Conservation (phyloP, 2,113 vertebrate species). For the Ranitomeya imitator region DNA sequence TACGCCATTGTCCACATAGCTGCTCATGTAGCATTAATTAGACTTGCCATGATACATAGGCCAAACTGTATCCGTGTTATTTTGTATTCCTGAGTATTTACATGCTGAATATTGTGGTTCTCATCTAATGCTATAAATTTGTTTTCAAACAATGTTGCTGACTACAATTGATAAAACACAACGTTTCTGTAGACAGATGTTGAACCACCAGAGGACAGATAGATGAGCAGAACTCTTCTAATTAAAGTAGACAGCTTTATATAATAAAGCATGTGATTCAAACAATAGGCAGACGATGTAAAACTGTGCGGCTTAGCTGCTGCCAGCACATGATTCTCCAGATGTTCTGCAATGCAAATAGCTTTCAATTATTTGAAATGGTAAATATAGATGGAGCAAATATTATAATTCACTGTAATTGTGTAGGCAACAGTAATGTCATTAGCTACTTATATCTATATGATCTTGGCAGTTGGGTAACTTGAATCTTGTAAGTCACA, state of each 20-base stretch:
- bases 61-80: background rate
- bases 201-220: slow-evolving; percentile 36
- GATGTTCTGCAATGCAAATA: slow-evolving; percentile 39
- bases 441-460: background rate
- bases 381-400: slow-evolving; percentile 11
- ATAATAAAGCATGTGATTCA: slow-evolving; percentile 35
- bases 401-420: background rate
- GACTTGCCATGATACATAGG: background rate
- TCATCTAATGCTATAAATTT: background rate
- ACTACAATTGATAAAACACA: background rate
- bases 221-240: slow-evolving; percentile 26
- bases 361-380: slow-evolving; percentile 3
- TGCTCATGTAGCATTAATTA: too few relatives aligned
- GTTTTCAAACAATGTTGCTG: background rate
- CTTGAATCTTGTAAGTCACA: too few relatives aligned
- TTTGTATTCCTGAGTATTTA: background rate
- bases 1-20: too few relatives aligned
- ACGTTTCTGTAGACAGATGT: slow-evolving; percentile 30
- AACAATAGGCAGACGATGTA: slow-evolving; percentile 28
- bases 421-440: background rate
- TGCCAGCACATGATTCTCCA: slow-evolving; percentile 44
- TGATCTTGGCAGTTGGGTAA: too few relatives aligned
- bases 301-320: slow-evolving; percentile 1
- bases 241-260: slow-evolving; percentile 52
- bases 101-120: background rate